Base-by-base conservation (phyloP, 2,113 vertebrate genomes). In the Chaetodon trifascialis region DNA sequence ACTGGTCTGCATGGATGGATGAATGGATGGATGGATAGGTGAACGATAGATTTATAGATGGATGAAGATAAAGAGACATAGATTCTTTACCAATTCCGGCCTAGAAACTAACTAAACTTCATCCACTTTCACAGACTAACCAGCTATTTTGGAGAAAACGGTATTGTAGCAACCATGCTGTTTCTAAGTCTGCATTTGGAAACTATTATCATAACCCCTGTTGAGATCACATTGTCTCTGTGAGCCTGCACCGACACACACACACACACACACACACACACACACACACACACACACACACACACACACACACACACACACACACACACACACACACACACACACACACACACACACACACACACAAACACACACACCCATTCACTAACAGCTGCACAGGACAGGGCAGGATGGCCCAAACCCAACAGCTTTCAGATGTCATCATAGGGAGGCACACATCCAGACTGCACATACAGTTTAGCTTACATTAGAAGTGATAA, bases 1-100 rank as follows among this genome's bases (percentile, higher is more conserved):
- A 69, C 95, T 96, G 54, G 95, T 96, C 98, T 99, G 95, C 67
- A 84, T 69, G 90, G 63, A 21, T 15, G 25, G 34, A 58, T 25
- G 38, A 4, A 40, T 14, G 86, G 3, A 59, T 7, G 11, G 25
- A 5, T 0, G 54, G 36, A 85, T 19, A 42, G 63, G 17, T 15
- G 25, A 23, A 58, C n/a, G 38, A 8, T n/a, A 40, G 7, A 49
- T 51, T 49, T 2, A 56, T 25, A 36, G 19, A 63, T 4, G 52
- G 68, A 64, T 2, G 44, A 21, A 59, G 25, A 64, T 2, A 3
- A 44, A 11, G 3, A 21, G 5, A 46, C 23, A 42, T 11, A n/a
- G 38, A 21, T 10, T 14, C 21, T 44, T 58, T 0, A 23, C 38
- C 1, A 40, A 46, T 55, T 55, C 11, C 44, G 30, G 34, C 25